These are phyloP conservation scores for Lates calcarifer DNA, from an alignment of 2,113 vertebrate species.

Conservation along the genomic window DNA sequence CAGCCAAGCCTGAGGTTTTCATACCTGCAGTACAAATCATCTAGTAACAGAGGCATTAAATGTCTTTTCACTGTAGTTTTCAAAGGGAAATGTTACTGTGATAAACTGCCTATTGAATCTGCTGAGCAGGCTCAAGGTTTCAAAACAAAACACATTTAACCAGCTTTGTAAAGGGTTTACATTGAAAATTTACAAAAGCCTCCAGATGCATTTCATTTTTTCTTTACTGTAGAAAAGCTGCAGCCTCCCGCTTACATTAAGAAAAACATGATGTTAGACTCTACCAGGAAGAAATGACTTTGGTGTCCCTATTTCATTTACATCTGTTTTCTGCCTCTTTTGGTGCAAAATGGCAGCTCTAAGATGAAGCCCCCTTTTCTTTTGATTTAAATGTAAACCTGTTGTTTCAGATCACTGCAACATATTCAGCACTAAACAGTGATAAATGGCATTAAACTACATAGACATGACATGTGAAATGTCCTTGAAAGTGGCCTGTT, in stretches of 20 bases:
- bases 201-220: not conserved
- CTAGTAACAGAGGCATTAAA: not conserved
- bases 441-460: no score
- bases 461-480: no score
- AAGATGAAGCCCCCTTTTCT: no score
- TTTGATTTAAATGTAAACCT: no score
- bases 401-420: no score
- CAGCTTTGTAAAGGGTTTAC: not conserved
- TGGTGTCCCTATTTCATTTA: no score
- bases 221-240: not conserved
- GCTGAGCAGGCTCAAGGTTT: not conserved
- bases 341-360: no score
- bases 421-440: no score
- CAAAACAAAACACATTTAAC: rapidly evolving
- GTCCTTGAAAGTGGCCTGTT: no score
- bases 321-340: not conserved
- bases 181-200: not conserved
- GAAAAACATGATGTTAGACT: not conserved
- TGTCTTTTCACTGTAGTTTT: not conserved
- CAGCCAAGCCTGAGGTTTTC: not conserved
- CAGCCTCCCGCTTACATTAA: not conserved
- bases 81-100: not conserved
- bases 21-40: not conserved
- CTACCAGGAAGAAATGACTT: no score
- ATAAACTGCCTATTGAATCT: not conserved